phyloP scores from a whole-genome alignment of 35 echinoderm and acorn worm species.

The Ophiothrix spiculata region DNA sequence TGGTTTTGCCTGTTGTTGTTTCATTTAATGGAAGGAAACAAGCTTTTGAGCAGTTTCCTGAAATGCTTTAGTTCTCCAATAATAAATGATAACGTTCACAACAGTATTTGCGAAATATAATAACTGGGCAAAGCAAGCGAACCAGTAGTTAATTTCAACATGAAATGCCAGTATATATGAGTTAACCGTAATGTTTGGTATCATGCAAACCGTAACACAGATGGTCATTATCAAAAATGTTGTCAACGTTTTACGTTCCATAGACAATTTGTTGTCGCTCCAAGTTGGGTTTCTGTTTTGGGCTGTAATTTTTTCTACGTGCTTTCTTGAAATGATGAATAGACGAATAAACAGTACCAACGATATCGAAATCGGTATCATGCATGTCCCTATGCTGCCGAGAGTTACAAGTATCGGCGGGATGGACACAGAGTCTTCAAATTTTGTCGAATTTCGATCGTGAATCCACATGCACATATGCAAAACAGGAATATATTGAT shows the following conservation, averaged over 20 bases:
- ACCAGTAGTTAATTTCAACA: background rate
- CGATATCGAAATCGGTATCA: background rate
- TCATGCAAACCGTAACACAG: background rate
- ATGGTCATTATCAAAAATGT: background rate
- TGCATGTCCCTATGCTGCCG: background rate
- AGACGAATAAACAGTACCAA: background rate
- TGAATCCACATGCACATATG: background rate
- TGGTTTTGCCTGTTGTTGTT: too few relatives aligned
- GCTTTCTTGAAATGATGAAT: background rate
- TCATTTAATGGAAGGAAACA: too few relatives aligned
- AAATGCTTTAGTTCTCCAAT: background rate
- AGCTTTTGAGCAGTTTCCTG: background rate
- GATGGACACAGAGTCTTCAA: background rate
- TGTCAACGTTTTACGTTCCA: background rate
- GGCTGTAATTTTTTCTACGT: background rate
- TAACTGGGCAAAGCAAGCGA: background rate
- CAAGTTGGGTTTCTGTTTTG: background rate
- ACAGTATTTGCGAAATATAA: background rate
- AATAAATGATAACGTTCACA: background rate
- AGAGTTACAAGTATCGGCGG: background rate
- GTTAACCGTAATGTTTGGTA: background rate
- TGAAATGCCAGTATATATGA: background rate
- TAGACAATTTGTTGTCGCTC: background rate
- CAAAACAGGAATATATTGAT: background rate
- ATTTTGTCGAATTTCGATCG: too few relatives aligned